Conservation (phyloP, 2,797 vertebrate genomes). For the Leptodactylus fallax region DNA sequence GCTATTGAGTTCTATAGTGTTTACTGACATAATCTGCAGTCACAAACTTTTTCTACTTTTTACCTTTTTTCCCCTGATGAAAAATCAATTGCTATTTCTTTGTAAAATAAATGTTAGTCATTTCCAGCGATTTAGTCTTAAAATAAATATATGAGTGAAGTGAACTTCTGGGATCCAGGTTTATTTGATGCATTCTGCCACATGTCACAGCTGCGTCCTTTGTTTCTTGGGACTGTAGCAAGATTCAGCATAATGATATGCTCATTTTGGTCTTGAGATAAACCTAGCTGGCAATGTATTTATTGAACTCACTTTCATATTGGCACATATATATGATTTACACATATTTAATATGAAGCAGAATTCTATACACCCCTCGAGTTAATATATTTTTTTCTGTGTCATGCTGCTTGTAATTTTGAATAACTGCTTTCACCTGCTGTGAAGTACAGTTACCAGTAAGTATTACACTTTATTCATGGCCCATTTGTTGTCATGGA, state of each 20-base stretch:
- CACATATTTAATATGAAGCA: constrained; percentile 73
- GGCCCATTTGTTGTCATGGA: constrained; percentile 82
- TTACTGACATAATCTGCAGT: neutral
- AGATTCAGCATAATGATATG: constrained; percentile 46
- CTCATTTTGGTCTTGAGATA: constrained; percentile 47
- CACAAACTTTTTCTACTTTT: neutral
- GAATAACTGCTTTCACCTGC: constrained; percentile 76
- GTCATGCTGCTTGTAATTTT: constrained; percentile 74
- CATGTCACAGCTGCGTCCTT: constrained; percentile 46
- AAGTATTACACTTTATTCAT: constrained; percentile 74
- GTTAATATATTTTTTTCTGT: constrained; percentile 75
- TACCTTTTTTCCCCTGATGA: neutral
- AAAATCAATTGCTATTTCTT: neutral
- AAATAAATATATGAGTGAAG: constrained; percentile 15
- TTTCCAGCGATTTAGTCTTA: neutral
- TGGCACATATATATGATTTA: constrained; percentile 72
- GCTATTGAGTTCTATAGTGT: neutral
- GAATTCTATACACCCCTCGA: constrained; percentile 69
- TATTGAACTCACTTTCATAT: constrained; percentile 48
- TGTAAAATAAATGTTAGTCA: neutral
- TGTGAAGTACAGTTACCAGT: constrained; percentile 74
- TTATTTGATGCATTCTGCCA: constrained; percentile 29
- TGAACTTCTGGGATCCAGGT: neutral
- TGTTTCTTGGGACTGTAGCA: constrained; percentile 34
- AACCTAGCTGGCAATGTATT: constrained; percentile 50